These are phyloP conservation scores for Anisognathus igniventris DNA, from an alignment of 2,797 vertebrate species.

Conservation along the genomic window DNA sequence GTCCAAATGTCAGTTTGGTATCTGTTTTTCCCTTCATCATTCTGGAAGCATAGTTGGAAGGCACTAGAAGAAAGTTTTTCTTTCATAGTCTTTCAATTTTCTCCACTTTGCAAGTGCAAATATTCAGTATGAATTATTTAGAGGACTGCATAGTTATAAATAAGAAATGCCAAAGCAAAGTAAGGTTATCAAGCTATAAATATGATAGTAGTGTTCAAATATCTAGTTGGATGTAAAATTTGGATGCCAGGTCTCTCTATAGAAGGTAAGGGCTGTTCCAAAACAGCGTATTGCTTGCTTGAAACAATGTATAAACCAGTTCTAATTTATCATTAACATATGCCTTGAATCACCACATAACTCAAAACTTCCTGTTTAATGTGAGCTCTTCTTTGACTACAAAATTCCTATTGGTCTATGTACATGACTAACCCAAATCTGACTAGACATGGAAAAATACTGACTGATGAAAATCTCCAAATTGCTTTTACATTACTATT, in stretches of 20 bases:
- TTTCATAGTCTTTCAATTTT: neutral
- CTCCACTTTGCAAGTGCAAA: slow-evolving; percentile 1
- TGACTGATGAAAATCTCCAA: neutral
- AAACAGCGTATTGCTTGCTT: neutral
- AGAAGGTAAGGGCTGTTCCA: neutral
- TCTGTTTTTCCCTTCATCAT: neutral
- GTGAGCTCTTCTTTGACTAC: neutral
- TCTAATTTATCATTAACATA: neutral
- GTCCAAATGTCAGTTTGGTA: neutral
- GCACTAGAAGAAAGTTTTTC: neutral
- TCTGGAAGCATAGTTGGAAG: neutral
- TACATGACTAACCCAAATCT: neutral
- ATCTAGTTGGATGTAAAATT: neutral
- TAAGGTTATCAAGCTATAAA: slow-evolving; percentile 16
- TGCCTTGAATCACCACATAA: rapidly evolving
- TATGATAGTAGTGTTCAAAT: slow-evolving; percentile 2
- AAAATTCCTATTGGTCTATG: neutral
- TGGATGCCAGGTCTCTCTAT: neutral
- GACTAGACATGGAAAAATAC: neutral
- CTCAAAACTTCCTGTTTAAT: neutral
- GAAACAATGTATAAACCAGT: neutral
- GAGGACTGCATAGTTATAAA: neutral
- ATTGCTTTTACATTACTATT: neutral
- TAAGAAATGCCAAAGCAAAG: slow-evolving; percentile 21
- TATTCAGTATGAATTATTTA: slow-evolving; percentile 41